Conservation (phyloP, 2,113 vertebrate species). For the Sterrhoptilus dennistouni region DNA sequence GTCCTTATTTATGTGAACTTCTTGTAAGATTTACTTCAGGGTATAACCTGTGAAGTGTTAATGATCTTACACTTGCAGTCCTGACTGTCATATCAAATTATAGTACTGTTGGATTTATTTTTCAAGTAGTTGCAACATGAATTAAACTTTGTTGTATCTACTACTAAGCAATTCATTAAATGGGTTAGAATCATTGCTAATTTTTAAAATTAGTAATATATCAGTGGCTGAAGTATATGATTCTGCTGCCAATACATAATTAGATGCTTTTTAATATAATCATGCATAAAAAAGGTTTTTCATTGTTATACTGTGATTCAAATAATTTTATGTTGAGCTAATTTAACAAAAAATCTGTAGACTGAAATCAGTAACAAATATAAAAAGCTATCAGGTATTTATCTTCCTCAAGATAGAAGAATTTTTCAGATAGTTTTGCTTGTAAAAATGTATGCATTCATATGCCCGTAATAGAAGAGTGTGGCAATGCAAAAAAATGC, state of each 20-base stretch:
- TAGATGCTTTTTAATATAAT: neutral
- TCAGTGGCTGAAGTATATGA: neutral
- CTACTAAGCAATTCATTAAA: constrained; percentile 37
- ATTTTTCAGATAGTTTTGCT: neutral
- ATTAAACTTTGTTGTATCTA: constrained; percentile 55
- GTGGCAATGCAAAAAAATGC: neutral
- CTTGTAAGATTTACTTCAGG: constrained; percentile 72
- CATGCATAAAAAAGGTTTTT: neutral
- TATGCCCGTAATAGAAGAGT: neutral
- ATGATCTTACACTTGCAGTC: constrained; percentile 68
- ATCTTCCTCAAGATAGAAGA: neutral
- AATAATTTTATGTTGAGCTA: neutral
- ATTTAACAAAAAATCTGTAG: neutral
- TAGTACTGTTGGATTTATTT: constrained; percentile 54
- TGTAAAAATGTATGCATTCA: neutral
- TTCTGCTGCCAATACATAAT: neutral
- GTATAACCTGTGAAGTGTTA: constrained; percentile 75
- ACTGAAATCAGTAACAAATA: neutral
- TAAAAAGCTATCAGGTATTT: neutral
- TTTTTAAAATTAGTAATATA: constrained; percentile 39
- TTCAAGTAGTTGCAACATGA: constrained; percentile 60
- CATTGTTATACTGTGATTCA: neutral
- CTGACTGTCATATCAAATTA: constrained; percentile 72
- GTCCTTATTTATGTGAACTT: constrained; percentile 74
- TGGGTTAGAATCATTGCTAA: neutral